Conservation (phyloP, 2,888 invertebrate species). For the Machimus atricapillus region DNA sequence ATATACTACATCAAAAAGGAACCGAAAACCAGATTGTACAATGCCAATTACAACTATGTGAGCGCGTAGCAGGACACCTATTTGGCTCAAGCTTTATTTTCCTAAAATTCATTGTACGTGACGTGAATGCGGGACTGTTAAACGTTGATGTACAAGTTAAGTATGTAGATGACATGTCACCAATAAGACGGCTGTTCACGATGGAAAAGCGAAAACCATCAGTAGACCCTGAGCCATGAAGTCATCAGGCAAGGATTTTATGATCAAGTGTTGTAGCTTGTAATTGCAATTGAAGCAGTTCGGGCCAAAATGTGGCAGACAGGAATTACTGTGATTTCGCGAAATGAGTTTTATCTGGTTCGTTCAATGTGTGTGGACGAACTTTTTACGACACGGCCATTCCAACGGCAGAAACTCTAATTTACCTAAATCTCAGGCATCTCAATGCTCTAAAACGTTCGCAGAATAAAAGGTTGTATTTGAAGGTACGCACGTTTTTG, state of each 20-base stretch:
- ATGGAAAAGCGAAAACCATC: neutral
- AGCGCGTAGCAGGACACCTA: neutral
- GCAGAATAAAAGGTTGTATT: conserved; percentile 22
- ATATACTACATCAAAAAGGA: neutral
- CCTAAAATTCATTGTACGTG: conserved; percentile 20
- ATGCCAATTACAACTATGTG: neutral
- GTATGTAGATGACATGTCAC: neutral
- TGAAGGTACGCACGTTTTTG: conserved; percentile 24
- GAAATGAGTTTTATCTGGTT: conserved; percentile 6
- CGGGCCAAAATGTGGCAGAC: neutral
- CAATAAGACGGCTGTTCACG: neutral
- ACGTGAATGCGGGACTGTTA: neutral
- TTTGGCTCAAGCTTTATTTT: neutral
- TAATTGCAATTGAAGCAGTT: conserved; percentile 19
- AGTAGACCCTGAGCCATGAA: neutral
- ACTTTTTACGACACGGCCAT: neutral
- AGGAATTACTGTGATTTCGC: neutral
- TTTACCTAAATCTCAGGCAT: conserved; percentile 20
- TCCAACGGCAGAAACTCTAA: neutral
- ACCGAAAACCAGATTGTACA: neutral
- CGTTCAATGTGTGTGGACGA: neutral
- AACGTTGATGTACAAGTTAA: neutral
- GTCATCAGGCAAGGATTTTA: conserved; percentile 3
- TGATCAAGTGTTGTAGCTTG: conserved; percentile 11
- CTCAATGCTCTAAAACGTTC: conserved; percentile 14